Percentiles rank a stretch among this genome's conserved stretches.
These are phyloP conservation scores for Argentina silus DNA, from an alignment of 2,797 vertebrate genomes.

Conservation along the genomic window DNA sequence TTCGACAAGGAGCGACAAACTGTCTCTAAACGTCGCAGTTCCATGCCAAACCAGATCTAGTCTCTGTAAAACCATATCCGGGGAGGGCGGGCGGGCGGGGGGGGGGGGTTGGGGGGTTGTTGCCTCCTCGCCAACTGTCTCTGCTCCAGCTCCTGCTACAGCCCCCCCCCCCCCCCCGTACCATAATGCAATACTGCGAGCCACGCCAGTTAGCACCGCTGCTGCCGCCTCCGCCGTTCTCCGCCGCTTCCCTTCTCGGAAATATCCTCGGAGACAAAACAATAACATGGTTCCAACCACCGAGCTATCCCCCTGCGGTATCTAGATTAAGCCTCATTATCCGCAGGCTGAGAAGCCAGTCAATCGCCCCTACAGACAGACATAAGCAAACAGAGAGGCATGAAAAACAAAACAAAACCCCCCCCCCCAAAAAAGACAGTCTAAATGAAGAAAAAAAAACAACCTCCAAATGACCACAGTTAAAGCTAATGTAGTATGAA, in stretches of 20 bases:
- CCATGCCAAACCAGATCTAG: not conserved
- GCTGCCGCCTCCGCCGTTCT: not conserved
- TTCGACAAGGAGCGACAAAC: not conserved
- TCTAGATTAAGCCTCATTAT: constrained; percentile 7
- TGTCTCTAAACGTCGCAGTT: not conserved
- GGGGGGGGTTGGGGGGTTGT: too few species aligned
- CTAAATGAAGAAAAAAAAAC: not conserved
- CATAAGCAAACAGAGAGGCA: not conserved
- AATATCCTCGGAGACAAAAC: not conserved
- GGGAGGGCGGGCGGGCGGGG: too few species aligned
- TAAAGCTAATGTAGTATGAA: constrained; percentile 12
- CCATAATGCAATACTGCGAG: not conserved
- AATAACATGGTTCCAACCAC: not conserved
- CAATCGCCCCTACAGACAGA: not conserved
- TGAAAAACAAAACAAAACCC: not conserved
- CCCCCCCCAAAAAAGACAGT: not conserved
- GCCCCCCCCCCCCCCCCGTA: not conserved
- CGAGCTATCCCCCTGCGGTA: not conserved
- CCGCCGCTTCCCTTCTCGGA: not conserved
- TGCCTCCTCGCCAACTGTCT: not conserved
- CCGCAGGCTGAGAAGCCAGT: not conserved
- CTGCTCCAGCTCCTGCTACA: not conserved
- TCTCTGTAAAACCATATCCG: not conserved
- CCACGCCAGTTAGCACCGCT: not conserved
- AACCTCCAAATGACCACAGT: constrained; percentile 3